Conservation (phyloP, 1,140 invertebrate species). For the Drosophila subobscura region DNA sequence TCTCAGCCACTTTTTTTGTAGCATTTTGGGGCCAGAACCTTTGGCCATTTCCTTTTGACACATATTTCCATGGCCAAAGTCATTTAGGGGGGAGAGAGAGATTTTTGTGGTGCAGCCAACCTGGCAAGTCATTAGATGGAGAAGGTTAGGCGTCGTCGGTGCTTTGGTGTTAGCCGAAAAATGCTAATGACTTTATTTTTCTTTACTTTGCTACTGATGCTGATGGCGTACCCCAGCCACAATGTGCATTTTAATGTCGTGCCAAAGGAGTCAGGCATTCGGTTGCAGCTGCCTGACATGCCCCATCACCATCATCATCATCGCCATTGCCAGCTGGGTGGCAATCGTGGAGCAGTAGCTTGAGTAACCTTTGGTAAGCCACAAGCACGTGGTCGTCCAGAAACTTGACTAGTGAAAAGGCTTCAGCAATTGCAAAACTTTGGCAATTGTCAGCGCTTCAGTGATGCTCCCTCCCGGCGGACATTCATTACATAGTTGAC, state of each 20-base stretch:
- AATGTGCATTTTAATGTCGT: slow-evolving; percentile 80
- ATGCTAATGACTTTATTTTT: slow-evolving; percentile 82
- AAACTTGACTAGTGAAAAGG: slow-evolving; percentile 5
- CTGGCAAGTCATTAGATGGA: slow-evolving; percentile 68
- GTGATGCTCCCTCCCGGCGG: slow-evolving; percentile 31
- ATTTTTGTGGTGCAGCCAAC: slow-evolving; percentile 58
- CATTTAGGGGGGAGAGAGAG: slow-evolving; percentile 40
- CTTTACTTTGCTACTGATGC: slow-evolving; percentile 61
- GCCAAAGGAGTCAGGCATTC: slow-evolving; percentile 52
- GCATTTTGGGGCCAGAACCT: slow-evolving; percentile 16
- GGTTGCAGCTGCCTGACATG: slow-evolving; percentile 33
- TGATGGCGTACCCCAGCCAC: slow-evolving; percentile 40
- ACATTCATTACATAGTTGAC: slow-evolving; percentile 41
- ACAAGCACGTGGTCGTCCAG: slow-evolving; percentile 28
- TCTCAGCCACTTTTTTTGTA: neutral
- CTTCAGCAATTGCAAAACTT: slow-evolving; percentile 35
- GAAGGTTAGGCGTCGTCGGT: neutral
- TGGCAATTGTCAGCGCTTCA: slow-evolving; percentile 34
- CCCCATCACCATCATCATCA: slow-evolving; percentile 12
- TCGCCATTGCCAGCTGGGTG: neutral
- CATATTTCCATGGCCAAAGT: slow-evolving; percentile 52
- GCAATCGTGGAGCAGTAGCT: neutral
- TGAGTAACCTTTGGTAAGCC: slow-evolving; percentile 42
- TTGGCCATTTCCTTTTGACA: slow-evolving; percentile 70
- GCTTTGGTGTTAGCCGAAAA: slow-evolving; percentile 72